These are phyloP conservation scores for Trematocara macrostoma DNA, from an alignment of 2,113 vertebrate species.

Conservation along the genomic window DNA sequence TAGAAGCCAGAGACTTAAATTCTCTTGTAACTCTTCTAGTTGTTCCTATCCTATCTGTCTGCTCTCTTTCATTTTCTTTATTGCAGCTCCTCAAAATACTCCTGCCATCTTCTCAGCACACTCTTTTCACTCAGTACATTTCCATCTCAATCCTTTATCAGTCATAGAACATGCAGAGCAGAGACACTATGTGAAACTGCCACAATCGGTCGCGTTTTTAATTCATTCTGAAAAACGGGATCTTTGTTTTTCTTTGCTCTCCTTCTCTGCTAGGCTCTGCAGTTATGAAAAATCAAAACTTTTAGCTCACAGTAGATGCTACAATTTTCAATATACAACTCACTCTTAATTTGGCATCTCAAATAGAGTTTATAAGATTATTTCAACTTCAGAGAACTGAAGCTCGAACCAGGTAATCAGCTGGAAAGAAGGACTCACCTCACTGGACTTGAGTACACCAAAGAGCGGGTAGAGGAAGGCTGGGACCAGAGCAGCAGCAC, in stretches of 20 bases:
- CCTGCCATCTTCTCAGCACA: neutral
- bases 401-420: neutral
- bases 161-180: neutral
- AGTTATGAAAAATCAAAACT: neutral
- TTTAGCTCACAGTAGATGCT: neutral
- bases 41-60: neutral
- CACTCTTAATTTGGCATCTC: neutral
- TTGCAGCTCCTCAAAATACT: neutral
- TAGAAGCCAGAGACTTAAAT: neutral
- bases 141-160: neutral
- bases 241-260: neutral
- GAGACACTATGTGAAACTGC: neutral
- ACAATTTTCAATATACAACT: neutral
- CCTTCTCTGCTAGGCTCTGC: neutral
- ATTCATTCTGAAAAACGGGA: neutral
- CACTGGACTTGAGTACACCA: slow-evolving; percentile 93
- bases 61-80: neutral
- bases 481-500: slow-evolving; percentile 92
- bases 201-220: neutral
- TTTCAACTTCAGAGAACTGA: neutral
- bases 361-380: neutral
- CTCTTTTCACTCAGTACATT: neutral
- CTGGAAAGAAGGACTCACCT: slow-evolving; percentile 73
- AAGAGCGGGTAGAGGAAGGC: slow-evolving; percentile 96
- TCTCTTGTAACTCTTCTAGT: neutral